Evolutionary conservation across 2,113 vertebrate species (phyloP), one percentile per base, ranked within the genome.

Genomic region (Brienomyrus brachyistius): DNA sequence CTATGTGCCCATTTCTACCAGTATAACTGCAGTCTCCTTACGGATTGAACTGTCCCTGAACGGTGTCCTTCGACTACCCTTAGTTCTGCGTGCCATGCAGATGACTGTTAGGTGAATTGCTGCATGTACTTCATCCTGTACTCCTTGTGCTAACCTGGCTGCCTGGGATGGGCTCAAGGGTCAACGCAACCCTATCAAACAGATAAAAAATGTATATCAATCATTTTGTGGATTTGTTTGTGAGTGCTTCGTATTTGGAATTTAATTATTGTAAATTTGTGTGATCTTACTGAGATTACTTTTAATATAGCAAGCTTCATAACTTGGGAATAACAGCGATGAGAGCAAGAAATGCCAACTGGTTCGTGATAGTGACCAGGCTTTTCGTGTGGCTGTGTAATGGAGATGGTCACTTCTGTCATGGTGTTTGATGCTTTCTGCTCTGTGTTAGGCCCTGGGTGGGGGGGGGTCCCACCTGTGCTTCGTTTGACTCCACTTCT

Each of bases 321-420:
- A 27, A 10, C 62, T 70, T 70, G 62, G 62, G n/a, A 31, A 31
- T 70, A 31, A 11, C 9, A 3, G 3, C 0, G n/a, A 31, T 11
- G n/a, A 11, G n/a, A 0, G 10, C 10, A 70, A 9, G 10, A 4
- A 10, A 66, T 27, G 9, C n/a, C 3, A 1, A 27, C 15, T 48
- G 40, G 0, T 13, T 50, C 47, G 19, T 47, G 23, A 15, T n/a
- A 21, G 17, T 85, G 11, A 27, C 21, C 17, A 50, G 6, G 45
- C 47, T 27, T 85, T 51, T 85, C 27, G 9, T n/a, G 96, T 97
- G 98, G 97, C 97, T 97, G 97, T 98, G 97, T 96, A 98, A 99
- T 98, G 97, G 97, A 98, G 98, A 99, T 70, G 62, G n/a, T 4
- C 62, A 31, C 62, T 31, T 70, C 62, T 70, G 9, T 31, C 62